phyloP scores from a whole-genome alignment of 2,888 invertebrate genomes.

The Hirtodrosophila duncani region DNA sequence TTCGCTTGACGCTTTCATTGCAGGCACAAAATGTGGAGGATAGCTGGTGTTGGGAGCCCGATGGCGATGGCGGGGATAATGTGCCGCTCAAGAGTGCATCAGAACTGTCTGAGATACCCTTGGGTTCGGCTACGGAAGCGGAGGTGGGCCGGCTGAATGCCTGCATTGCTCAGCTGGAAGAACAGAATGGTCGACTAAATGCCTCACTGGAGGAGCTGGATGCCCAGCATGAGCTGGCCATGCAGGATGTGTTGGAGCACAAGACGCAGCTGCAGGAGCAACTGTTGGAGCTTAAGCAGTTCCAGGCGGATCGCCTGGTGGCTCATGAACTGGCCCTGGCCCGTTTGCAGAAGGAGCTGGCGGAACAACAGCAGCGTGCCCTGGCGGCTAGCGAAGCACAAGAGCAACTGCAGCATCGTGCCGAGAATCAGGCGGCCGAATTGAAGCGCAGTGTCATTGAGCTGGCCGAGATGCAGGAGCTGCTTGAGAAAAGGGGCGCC shows the following conservation, averaged over 20 bases:
- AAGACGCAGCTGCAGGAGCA: slow-evolving; percentile 81
- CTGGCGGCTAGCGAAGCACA: slow-evolving; percentile 34
- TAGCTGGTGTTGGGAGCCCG: slow-evolving; percentile 78
- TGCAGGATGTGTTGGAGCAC: slow-evolving; percentile 81
- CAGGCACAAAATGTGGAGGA: slow-evolving; percentile 72
- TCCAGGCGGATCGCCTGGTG: slow-evolving; percentile 59
- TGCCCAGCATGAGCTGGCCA: slow-evolving; percentile 85
- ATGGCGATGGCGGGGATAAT: slow-evolving; percentile 59
- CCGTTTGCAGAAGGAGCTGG: slow-evolving; percentile 50
- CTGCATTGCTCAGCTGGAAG: slow-evolving; percentile 78
- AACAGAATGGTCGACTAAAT: slow-evolving; percentile 79
- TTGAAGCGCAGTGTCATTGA: slow-evolving; percentile 59
- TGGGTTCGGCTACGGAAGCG: slow-evolving; percentile 15
- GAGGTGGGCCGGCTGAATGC: slow-evolving; percentile 69
- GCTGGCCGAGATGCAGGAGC: slow-evolving; percentile 62
- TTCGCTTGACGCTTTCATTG: slow-evolving; percentile 51
- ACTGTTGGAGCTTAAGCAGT: slow-evolving; percentile 78
- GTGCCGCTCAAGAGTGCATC: background rate
- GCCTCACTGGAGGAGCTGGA: slow-evolving; percentile 85
- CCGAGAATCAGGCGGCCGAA: slow-evolving; percentile 66
- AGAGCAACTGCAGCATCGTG: slow-evolving; percentile 46
- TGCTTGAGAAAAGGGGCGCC: slow-evolving; percentile 67
- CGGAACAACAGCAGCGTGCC: slow-evolving; percentile 37
- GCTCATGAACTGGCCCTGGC: slow-evolving; percentile 62
- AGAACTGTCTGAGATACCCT: slow-evolving; percentile 44